Conservation (phyloP, 2,888 invertebrate species). For the Drosophila imparisetae region DNA sequence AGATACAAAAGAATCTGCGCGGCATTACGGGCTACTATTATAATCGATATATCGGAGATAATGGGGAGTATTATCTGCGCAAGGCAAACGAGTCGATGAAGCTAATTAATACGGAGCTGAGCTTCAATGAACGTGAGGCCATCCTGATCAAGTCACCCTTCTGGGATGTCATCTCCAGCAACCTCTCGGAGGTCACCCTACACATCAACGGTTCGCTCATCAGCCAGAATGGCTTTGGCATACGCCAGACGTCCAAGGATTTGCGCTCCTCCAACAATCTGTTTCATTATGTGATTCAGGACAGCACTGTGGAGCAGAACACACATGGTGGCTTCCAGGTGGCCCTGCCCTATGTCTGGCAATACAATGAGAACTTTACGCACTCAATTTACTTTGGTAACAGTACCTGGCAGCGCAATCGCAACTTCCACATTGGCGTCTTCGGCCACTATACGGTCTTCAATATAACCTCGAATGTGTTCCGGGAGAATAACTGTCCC, state of each 20-base stretch:
- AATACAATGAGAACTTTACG: slow-evolving; percentile 96
- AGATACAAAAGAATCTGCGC: slow-evolving; percentile 91
- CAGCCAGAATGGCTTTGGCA: slow-evolving; percentile 94
- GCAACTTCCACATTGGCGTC: slow-evolving; percentile 92
- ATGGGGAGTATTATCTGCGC: slow-evolving; percentile 93
- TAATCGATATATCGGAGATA: slow-evolving; percentile 93
- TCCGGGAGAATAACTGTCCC: slow-evolving; percentile 93
- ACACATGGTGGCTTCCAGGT: slow-evolving; percentile 93
- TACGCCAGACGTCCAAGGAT: slow-evolving; percentile 95
- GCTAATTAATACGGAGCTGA: slow-evolving; percentile 91
- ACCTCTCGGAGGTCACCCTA: slow-evolving; percentile 95
- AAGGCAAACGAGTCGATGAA: slow-evolving; percentile 95
- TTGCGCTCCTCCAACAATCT: slow-evolving; percentile 98
- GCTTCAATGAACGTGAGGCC: slow-evolving; percentile 92
- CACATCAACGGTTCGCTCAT: slow-evolving; percentile 94
- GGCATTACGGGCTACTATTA: slow-evolving; percentile 94
- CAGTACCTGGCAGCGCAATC: slow-evolving; percentile 94
- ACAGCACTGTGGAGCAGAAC: slow-evolving; percentile 94
- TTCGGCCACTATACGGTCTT: slow-evolving; percentile 97
- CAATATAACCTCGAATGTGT: slow-evolving; percentile 93
- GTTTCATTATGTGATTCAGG: slow-evolving; percentile 96
- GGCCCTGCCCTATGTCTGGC: slow-evolving; percentile 96
- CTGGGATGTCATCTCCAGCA: slow-evolving; percentile 93
- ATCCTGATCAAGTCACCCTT: slow-evolving; percentile 92
- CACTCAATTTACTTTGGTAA: slow-evolving; percentile 95